phyloP scores from a whole-genome alignment of 2,113 vertebrate genomes.

The Acrocephalus kingi region DNA sequence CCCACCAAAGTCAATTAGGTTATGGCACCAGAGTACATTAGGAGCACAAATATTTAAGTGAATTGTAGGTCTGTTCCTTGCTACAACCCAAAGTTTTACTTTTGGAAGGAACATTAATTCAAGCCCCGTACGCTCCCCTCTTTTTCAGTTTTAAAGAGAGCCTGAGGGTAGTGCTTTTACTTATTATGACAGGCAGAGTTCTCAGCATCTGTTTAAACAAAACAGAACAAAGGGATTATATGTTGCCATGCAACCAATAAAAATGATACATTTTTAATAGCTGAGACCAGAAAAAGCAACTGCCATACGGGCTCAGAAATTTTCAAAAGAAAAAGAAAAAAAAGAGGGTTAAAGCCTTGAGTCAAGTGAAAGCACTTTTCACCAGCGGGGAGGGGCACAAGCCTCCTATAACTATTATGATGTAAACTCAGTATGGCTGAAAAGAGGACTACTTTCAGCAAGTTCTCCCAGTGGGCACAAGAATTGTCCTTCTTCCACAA shows the following conservation, averaged over 20 bases:
- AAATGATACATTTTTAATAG: slow-evolving; percentile 59
- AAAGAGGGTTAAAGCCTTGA: background rate
- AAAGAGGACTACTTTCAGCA: background rate
- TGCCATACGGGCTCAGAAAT: background rate
- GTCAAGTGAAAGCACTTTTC: background rate
- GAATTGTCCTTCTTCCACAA: background rate
- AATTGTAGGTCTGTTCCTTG: background rate
- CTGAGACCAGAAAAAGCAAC: background rate
- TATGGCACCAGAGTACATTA: background rate
- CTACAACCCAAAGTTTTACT: background rate
- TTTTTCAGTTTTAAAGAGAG: background rate
- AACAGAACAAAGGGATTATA: slow-evolving; percentile 56
- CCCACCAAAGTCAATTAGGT: background rate
- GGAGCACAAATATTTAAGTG: background rate
- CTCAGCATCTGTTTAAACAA: slow-evolving; percentile 60
- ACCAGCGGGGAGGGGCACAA: background rate
- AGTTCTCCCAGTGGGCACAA: background rate
- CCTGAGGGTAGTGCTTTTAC: slow-evolving; percentile 35
- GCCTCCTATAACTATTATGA: background rate
- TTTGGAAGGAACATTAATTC: background rate
- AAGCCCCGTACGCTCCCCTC: background rate
- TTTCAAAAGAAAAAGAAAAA: background rate
- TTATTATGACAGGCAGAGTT: slow-evolving; percentile 30
- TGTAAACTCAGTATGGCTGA: background rate
- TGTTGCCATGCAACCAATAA: slow-evolving; percentile 65